Percentiles rank a stretch among this genome's conserved stretches.
Conservation (phyloP, 1,140 invertebrate species). For the Heliconius melpomene region DNA sequence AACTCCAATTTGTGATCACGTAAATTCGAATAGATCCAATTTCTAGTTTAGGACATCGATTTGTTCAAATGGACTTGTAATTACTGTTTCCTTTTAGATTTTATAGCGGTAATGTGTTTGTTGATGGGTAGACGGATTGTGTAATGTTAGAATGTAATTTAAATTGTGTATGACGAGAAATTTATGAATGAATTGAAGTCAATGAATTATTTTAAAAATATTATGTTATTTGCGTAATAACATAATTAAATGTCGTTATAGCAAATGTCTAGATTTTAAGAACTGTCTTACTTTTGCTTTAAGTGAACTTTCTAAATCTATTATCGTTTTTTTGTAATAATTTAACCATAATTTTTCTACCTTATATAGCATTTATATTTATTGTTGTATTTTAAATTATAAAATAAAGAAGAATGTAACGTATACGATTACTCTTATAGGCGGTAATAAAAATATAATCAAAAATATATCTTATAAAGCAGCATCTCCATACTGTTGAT, state of each 20-base stretch:
- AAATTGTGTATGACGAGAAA: background rate
- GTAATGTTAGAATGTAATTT: background rate
- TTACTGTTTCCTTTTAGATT: constrained; percentile 17
- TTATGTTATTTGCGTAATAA: too few species aligned
- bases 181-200: too few species aligned
- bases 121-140: background rate
- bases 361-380: too few species aligned
- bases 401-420: background rate
- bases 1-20: constrained; percentile 56
- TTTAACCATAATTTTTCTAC: too few species aligned
- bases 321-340: too few species aligned
- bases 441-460: background rate
- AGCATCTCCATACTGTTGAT: background rate
- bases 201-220: too few species aligned
- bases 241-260: too few species aligned
- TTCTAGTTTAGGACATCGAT: constrained; percentile 12
- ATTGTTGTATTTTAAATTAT: too few species aligned
- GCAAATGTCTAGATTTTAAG: too few species aligned
- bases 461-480: background rate
- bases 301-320: too few species aligned
- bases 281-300: too few species aligned
- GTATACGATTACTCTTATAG: background rate
- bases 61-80: constrained; percentile 19
- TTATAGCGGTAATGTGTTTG: background rate
- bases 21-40: constrained; percentile 42